Conservation (phyloP, 1,140 invertebrate species). For the Trichogramma pretiosum region DNA sequence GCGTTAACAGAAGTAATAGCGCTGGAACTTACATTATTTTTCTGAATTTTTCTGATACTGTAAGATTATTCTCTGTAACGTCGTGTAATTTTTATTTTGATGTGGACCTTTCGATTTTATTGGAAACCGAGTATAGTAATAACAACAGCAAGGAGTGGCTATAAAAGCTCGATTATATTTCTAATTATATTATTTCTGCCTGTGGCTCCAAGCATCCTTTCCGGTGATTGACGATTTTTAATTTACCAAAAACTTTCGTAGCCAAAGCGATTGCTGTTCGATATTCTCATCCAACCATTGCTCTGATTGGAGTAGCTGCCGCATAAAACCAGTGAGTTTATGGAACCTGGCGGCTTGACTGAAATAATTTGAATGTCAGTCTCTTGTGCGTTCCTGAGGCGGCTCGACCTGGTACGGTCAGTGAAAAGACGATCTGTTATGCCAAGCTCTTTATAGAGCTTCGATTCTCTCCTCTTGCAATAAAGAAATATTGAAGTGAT, state of each 20-base stretch:
- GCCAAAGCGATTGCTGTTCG: conserved; percentile 44
- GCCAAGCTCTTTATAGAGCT: conserved; percentile 37
- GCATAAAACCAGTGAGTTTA: conserved; percentile 57
- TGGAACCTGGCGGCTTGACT: conserved; percentile 26
- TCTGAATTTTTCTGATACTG: too few species aligned
- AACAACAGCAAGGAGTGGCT: too few species aligned
- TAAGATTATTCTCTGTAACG: too few species aligned
- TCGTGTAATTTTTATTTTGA: too few species aligned
- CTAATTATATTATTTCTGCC: too few species aligned
- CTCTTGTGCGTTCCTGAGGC: conserved; percentile 15
- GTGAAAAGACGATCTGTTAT: conserved; percentile 28
- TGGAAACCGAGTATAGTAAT: too few species aligned
- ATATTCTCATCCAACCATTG: conserved; percentile 50
- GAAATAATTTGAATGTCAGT: conserved; percentile 13
- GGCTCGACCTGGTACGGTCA: conserved; percentile 27
- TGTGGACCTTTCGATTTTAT: too few species aligned
- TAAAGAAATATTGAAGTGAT: conserved; percentile 37
- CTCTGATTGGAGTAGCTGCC: conserved; percentile 66
- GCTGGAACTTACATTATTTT: too few species aligned
- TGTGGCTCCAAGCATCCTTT: conserved; percentile 39
- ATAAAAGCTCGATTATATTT: too few species aligned
- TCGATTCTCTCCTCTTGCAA: conserved; percentile 30
- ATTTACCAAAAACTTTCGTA: conserved; percentile 54
- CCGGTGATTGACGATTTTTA: too few species aligned
- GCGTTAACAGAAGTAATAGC: too few species aligned